phyloP scores from a whole-genome alignment of 2,797 vertebrate species.

The Arrhamphus sclerolepis region DNA sequence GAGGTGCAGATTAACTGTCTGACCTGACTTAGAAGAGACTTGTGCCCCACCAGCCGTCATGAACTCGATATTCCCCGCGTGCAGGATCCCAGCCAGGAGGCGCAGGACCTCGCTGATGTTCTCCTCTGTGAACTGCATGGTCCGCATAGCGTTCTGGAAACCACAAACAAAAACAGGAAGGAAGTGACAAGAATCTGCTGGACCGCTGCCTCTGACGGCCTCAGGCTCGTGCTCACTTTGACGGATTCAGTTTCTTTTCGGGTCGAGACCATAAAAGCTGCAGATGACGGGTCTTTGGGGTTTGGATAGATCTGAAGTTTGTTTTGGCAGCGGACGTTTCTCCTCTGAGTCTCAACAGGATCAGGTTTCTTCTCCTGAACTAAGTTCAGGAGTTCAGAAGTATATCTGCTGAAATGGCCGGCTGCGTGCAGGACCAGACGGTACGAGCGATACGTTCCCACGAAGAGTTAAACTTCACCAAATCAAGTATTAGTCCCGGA shows the following conservation, averaged over 20 bases:
- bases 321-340: neutral
- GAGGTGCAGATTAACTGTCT: neutral
- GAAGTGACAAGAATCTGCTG: neutral
- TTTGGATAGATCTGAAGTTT: slow-evolving; percentile 1
- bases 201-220: neutral
- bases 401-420: no score
- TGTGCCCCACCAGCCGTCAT: slow-evolving; percentile 96
- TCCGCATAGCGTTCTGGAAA: slow-evolving; percentile 89
- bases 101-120: slow-evolving; percentile 89
- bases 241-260: neutral
- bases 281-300: neutral
- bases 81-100: slow-evolving; percentile 92
- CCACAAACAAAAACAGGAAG: neutral
- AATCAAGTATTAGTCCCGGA: no score
- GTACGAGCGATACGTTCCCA: no score
- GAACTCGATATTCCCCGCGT: slow-evolving; percentile 93
- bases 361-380: neutral
- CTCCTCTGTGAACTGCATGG: slow-evolving; percentile 93
- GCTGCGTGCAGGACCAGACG: no score
- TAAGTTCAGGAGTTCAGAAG: neutral
- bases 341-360: slow-evolving; percentile 5
- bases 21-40: slow-evolving; percentile 92
- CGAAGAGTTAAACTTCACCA: no score
- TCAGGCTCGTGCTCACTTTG: neutral
- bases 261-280: neutral